Evolutionary conservation across 2,888 invertebrate species (phyloP).

Genomic region (Gerris lacustris): DNA sequence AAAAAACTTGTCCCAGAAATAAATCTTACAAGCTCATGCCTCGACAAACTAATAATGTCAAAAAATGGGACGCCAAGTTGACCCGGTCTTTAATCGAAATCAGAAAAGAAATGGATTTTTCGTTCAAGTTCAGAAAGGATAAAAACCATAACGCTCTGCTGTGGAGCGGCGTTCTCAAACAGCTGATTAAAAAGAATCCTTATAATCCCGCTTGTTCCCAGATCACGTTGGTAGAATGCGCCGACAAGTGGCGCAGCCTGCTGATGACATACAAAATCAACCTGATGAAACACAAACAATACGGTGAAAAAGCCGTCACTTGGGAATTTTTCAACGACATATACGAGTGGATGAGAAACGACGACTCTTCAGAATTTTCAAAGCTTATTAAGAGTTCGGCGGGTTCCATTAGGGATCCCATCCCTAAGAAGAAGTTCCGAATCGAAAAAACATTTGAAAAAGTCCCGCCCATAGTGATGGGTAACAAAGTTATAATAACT

Average conservation of each 20-base stretch:
- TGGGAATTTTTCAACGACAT: background rate
- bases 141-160: background rate
- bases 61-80: background rate
- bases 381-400: background rate
- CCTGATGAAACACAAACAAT: background rate
- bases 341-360: background rate
- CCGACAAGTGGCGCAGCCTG: background rate
- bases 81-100: background rate
- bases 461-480: background rate
- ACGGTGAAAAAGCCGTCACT: background rate
- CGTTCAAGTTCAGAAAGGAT: background rate
- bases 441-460: too few species aligned
- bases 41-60: background rate
- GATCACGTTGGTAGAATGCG: background rate
- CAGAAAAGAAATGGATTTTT: background rate
- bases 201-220: background rate
- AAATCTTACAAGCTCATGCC: too few species aligned
- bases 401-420: background rate
- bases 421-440: too few species aligned
- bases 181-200: background rate
- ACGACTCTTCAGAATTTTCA: background rate
- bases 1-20: too few species aligned
- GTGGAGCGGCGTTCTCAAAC: background rate
- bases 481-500: background rate
- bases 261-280: background rate